Percentiles rank a stretch among this genome's conserved stretches.
Conservation (phyloP, 2,797 vertebrate species). For the Anguilla marmorata region DNA sequence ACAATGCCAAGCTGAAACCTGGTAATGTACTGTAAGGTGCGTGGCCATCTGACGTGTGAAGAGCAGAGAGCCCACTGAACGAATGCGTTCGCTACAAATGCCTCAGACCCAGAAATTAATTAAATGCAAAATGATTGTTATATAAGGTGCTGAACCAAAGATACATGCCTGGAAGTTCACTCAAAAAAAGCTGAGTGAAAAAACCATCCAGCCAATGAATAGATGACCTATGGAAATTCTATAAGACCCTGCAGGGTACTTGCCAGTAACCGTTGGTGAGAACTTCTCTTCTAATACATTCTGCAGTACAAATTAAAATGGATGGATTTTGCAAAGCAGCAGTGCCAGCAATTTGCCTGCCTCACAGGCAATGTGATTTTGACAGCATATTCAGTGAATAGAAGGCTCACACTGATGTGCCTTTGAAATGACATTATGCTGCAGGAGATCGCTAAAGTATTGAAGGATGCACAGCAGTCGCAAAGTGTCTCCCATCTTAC, state of each 20-base stretch:
- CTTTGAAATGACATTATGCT: background rate
- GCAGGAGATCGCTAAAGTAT: background rate
- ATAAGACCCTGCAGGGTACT: background rate
- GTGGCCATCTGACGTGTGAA: background rate
- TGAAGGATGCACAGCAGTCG: background rate
- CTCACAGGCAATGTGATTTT: background rate
- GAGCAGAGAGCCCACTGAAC: background rate
- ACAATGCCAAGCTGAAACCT: background rate
- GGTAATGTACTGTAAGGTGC: background rate
- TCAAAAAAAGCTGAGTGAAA: background rate
- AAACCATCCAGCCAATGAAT: background rate
- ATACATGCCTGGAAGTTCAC: background rate
- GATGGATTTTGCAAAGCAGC: constrained; percentile 7
- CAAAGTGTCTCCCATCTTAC: background rate
- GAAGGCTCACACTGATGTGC: background rate
- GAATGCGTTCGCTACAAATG: background rate
- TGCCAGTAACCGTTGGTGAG: background rate
- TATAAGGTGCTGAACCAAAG: background rate
- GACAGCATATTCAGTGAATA: background rate
- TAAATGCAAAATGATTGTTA: background rate
- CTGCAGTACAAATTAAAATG: background rate
- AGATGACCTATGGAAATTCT: background rate
- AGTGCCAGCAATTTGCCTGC: background rate
- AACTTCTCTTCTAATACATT: background rate
- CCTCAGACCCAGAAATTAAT: background rate